Base-by-base conservation (phyloP, 2,888 invertebrate genomes). In the Stenodema calcarata region DNA sequence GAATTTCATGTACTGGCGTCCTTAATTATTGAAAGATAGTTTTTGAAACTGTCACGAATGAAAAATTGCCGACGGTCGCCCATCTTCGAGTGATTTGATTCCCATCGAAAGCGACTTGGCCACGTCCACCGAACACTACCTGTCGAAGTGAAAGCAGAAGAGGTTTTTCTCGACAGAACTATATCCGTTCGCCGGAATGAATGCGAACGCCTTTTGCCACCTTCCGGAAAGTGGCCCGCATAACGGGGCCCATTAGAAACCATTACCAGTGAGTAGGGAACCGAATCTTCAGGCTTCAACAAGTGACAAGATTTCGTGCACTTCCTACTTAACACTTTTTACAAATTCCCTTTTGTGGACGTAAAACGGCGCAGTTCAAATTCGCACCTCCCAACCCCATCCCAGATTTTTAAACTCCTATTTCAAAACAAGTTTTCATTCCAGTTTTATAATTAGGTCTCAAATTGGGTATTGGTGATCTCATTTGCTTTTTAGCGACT, bases 131-230 rank as follows among this genome's bases (percentile, higher is more conserved):
- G 62, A 23, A 23, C 62, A 62, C 62, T 23, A 62, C 62, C 23
- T 23, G 62, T 23, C 62, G 62, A 62, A 16, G 73, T 35, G 73
- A 73, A 73, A 73, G 73, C 73, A 35, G 30, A 16, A 73, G 73
- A 16, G 73, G 18, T 14, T 73, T 41, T 41, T 73, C 73, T 35
- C 41, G n/a, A 18, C 73, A 41, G 41, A 73, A 73, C 73, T 73
- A 73, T 73, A 73, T 73, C 73, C 41, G 73, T 73, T 41, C 73
- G 30, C 18, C 35, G 16, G 14, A 35, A 73, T 73, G 73, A 41
- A 73, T 73, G n/a, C 12, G 73, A 73, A 73, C 18, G 73, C 35
- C 73, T 73, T 73, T 73, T 73, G 35, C 73, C 73, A 73, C 73
- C 73, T 73, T n/a, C 35, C 18, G 73, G 73, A 73, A 73, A 73